phyloP scores from a whole-genome alignment of 2,113 vertebrate species.

The Pelecanoides urinatrix region DNA sequence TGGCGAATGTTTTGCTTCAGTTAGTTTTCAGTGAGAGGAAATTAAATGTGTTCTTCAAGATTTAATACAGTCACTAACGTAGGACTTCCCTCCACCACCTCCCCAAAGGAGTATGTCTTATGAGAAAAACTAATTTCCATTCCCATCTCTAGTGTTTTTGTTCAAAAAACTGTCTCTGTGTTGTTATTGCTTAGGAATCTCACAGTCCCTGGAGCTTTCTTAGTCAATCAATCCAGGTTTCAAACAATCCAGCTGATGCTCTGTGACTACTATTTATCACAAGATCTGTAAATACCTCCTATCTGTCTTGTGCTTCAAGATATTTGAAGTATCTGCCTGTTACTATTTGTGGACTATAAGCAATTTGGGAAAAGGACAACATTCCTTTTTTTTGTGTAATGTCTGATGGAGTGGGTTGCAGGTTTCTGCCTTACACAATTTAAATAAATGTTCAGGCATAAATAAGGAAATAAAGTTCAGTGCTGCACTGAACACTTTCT shows the following conservation, averaged over 20 bases:
- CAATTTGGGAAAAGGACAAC: not conserved
- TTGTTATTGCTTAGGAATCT: not conserved
- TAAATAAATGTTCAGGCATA: not conserved
- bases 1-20: not conserved
- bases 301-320: not conserved
- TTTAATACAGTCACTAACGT: not conserved
- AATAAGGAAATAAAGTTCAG: not conserved
- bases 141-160: not conserved
- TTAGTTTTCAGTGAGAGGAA: not conserved
- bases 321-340: not conserved
- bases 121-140: not conserved
- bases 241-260: not conserved
- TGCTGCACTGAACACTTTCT: not conserved
- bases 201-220: not conserved
- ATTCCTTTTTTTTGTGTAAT: not conserved
- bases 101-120: not conserved
- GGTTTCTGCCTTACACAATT: not conserved
- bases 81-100: not conserved
- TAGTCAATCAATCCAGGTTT: not conserved
- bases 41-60: not conserved
- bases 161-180: not conserved
- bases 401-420: not conserved
- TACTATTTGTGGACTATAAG: not conserved
- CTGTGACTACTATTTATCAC: not conserved
- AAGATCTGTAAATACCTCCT: not conserved